Evolutionary conservation across 2,113 vertebrate species (phyloP), one percentile per base, ranked within the genome.

Genomic region (Cynoglossus semilaevis): DNA sequence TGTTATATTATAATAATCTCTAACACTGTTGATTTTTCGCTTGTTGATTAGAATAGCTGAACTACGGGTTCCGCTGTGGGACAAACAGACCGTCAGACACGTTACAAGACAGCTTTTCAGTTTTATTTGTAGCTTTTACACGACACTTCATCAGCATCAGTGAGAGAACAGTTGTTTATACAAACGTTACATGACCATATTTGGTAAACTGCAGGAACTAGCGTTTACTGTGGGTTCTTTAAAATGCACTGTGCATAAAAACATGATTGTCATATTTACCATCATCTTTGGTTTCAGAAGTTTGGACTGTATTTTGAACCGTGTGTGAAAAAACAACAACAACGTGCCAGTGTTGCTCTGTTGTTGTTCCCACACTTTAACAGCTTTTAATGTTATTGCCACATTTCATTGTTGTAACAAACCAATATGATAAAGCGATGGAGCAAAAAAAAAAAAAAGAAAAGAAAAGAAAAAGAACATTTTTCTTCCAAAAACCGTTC

Each of bases 91-190:
- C 22, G 0, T 7, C 17, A 37, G 36, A 52, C 29, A 16, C 14
- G 34, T 14, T 14, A 37, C 35, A 51, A 55, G 12, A 67, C 22
- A 51, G 47, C 45, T 36, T 37, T 42, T 42, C 9, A 15, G 16
- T 68, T 83, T 81, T 77, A 69, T 72, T 77, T 60, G 61, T 74
- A 51, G 34, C 38, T 72, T 60, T 47, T 64, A 74, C 73, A 82
- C 54, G 63, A 71, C 74, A 61, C 40, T 62, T 35, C 36, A 70
- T n/a, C n/a, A 58, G 40, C 42, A 73, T 63, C 55, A 63, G 9
- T 65, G 53, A 49, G 4, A 49, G 34, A 11, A 34, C 63, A 35
- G 19, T 48, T 15, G 51, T 22, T 42, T 52, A 54, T 22, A 67
- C 1, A 71, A 58, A 7, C n/a, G n/a, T n/a, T n/a, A n/a, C n/a